Evolutionary conservation across 2,113 vertebrate species (phyloP), one percentile per base, ranked within the genome.

Genomic region (Jaculus jaculus): DNA sequence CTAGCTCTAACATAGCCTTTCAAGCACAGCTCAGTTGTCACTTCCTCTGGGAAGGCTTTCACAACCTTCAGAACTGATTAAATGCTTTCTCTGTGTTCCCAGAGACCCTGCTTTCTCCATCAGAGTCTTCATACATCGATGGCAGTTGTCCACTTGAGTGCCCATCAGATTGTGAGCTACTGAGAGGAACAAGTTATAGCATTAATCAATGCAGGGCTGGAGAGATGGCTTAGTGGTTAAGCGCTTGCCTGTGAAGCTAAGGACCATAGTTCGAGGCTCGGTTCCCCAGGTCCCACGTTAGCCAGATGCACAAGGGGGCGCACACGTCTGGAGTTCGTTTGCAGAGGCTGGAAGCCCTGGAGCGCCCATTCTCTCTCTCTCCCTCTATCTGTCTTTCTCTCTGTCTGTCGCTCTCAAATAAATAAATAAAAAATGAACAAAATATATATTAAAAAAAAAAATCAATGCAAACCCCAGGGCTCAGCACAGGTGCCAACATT

Each of bases 1-100:
- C 84, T 81, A 72, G 51, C 80, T 90, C 73, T 82, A 65, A 74
- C 47, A 72, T 5, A 94, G 66, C 32, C 66, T 75, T 93, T 79
- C 79, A 88, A 92, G 37, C 54, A 84, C 23, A 77, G 32, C 24
- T 78, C 12, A 0, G 18, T 9, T 66, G 84, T 79, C 51, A 75
- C 79, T 37, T 83, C 51, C 51, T 73, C 75, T 68, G 16, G 74
- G 63, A 84, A 93, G 71, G 32, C 83, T 79, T 89, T 86, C 54
- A 39, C 15, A 88, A 80, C 24, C 47, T 77, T 80, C 34, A 73
- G 74, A 74, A 26, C 39, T 17, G 37, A 68, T 66, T 91, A 79
- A 84, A 58, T 39, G 79, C 73, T 63, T 80, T 16, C 17, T 69
- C 39, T 60, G 32, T 37, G 68, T 10, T 90, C 47, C 58, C 37